These are phyloP conservation scores for Macquaria australasica DNA, from an alignment of 2,113 vertebrate genomes.

Conservation along the genomic window DNA sequence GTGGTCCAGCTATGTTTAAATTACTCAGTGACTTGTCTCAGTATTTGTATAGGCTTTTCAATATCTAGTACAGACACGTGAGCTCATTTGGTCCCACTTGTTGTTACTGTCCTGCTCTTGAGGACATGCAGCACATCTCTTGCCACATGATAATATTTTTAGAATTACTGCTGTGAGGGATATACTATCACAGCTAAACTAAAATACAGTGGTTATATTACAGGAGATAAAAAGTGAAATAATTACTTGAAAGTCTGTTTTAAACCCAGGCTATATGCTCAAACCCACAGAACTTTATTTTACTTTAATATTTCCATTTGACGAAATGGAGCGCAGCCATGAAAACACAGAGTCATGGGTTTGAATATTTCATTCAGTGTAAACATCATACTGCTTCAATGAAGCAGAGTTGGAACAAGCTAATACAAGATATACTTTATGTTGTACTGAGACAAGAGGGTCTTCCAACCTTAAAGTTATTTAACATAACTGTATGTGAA, in stretches of 20 bases:
- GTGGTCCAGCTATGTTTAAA: background rate
- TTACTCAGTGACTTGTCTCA: background rate
- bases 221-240: background rate
- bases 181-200: too few species aligned
- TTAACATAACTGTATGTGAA: too few species aligned
- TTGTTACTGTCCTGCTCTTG: background rate
- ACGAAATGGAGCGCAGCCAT: background rate
- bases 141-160: background rate
- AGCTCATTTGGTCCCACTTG: background rate
- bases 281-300: background rate
- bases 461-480: background rate
- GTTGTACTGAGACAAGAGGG: background rate
- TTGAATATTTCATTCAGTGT: too few species aligned
- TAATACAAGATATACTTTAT: background rate
- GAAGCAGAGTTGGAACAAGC: background rate
- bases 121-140: background rate
- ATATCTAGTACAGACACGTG: background rate
- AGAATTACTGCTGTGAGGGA: too few species aligned
- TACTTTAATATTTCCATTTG: background rate
- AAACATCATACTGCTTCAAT: too few species aligned
- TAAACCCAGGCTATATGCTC: background rate
- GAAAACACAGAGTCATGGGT: too few species aligned
- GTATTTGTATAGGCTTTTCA: background rate
- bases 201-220: background rate
- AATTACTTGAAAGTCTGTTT: background rate